phyloP scores from a whole-genome alignment of 2,888 invertebrate genomes.

The Xiphydria camelus region DNA sequence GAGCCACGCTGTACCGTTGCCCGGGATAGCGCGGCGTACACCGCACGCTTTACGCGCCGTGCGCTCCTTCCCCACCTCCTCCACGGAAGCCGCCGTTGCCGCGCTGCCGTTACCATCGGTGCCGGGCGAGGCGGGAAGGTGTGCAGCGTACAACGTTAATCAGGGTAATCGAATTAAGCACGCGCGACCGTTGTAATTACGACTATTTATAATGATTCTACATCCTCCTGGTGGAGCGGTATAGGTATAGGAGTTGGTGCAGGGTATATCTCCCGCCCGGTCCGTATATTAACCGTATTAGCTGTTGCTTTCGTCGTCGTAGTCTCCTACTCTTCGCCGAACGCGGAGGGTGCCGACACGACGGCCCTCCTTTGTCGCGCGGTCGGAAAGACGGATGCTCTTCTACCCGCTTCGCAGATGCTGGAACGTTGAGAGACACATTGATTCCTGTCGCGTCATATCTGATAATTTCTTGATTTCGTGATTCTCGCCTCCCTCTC shows the following conservation, averaged over 20 bases:
- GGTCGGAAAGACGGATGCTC: too few species aligned
- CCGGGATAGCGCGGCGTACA: too few species aligned
- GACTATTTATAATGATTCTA: constrained; percentile 57
- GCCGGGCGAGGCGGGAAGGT: neutral
- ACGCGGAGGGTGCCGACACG: neutral
- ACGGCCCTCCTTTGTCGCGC: constrained; percentile 1
- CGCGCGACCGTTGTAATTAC: constrained; percentile 57
- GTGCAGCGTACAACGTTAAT: constrained; percentile 50
- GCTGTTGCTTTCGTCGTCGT: constrained; percentile 16
- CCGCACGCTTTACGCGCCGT: too few species aligned
- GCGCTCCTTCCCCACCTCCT: neutral
- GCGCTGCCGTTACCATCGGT: neutral
- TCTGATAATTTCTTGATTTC: too few species aligned
- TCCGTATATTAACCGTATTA: too few species aligned
- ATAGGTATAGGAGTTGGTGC: too few species aligned
- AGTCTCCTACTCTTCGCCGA: constrained; percentile 1
- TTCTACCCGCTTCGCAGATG: too few species aligned
- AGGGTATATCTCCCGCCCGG: too few species aligned
- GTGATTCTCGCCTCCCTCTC: constrained; percentile 21
- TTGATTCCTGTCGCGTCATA: too few species aligned
- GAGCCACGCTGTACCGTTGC: too few species aligned
- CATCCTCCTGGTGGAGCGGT: constrained; percentile 13
- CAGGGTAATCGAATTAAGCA: constrained; percentile 57
- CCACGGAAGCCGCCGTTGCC: neutral
- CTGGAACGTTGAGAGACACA: too few species aligned